Conservation (phyloP, 1,140 invertebrate species). For the Cepaea nemoralis region DNA sequence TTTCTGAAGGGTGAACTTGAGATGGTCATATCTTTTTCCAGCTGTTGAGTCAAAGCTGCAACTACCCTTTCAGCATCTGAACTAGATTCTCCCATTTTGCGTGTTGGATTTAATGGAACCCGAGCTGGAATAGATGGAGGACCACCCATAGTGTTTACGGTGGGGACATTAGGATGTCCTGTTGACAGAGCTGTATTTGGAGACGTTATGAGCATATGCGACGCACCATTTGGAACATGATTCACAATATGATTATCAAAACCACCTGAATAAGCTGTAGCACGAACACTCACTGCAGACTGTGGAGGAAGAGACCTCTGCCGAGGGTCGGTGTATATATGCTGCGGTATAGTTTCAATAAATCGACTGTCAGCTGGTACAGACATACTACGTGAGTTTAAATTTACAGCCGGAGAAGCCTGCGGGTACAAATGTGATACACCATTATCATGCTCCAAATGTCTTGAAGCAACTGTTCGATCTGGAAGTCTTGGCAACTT, state of each 20-base stretch:
- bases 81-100: constrained; percentile 68
- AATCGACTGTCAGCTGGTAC: constrained; percentile 60
- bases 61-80: constrained; percentile 71
- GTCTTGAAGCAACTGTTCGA: constrained; percentile 37
- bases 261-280: neutral
- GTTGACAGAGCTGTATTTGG: neutral
- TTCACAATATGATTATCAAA: constrained; percentile 8
- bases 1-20: constrained; percentile 47
- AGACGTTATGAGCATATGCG: constrained; percentile 7
- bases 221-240: constrained; percentile 36
- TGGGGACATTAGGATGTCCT: neutral
- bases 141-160: neutral
- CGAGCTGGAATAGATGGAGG: constrained; percentile 63
- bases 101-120: constrained; percentile 84
- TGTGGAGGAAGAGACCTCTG: constrained; percentile 48
- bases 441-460: constrained; percentile 34
- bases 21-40: constrained; percentile 67
- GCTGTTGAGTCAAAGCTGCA: constrained; percentile 71
- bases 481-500: constrained; percentile 54
- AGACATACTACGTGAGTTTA: constrained; percentile 49
- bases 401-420: constrained; percentile 32
- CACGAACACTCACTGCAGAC: constrained; percentile 34
- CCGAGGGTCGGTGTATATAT: constrained; percentile 57
- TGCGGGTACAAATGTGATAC: constrained; percentile 9
- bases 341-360: constrained; percentile 63